A percentile compares a stretch with the other conserved stretches of the same genome.
These are phyloP conservation scores for Odontothrips loti DNA, from an alignment of 2,888 invertebrate genomes.

Conservation along the genomic window DNA sequence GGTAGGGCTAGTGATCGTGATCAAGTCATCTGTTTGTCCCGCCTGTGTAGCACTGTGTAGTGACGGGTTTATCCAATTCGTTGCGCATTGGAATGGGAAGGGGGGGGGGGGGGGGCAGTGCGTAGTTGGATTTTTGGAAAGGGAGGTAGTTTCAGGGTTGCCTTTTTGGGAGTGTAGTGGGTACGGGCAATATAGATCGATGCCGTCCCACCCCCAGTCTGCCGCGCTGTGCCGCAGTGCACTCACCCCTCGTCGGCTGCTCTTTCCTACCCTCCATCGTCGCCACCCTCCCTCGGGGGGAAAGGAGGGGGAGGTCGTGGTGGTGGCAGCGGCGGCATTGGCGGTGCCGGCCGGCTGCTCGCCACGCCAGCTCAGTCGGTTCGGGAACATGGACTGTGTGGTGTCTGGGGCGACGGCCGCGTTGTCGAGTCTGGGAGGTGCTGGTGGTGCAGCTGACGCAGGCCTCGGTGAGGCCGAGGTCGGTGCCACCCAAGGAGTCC, in stretches of 20 bases:
- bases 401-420: conserved; percentile 31
- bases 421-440: conserved; percentile 31
- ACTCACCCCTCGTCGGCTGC: background rate
- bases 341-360: background rate
- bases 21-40: conserved; percentile 15
- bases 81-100: background rate
- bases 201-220: background rate
- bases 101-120: background rate
- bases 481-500: conserved; percentile 37
- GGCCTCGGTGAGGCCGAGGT: background rate
- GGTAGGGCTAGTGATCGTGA: background rate
- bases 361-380: background rate
- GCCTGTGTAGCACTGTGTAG: background rate
- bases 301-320: background rate
- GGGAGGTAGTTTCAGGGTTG: background rate
- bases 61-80: background rate
- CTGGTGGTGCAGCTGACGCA: background rate
- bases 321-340: background rate
- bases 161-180: background rate
- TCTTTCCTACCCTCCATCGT: background rate
- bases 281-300: background rate
- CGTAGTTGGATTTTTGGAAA: background rate
- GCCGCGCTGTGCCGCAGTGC: background rate
- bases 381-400: conserved; percentile 26
- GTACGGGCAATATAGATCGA: conserved; percentile 15